Base-by-base conservation (phyloP, 92 coral and sea anemone genomes). In the Actinernus sp. region DNA sequence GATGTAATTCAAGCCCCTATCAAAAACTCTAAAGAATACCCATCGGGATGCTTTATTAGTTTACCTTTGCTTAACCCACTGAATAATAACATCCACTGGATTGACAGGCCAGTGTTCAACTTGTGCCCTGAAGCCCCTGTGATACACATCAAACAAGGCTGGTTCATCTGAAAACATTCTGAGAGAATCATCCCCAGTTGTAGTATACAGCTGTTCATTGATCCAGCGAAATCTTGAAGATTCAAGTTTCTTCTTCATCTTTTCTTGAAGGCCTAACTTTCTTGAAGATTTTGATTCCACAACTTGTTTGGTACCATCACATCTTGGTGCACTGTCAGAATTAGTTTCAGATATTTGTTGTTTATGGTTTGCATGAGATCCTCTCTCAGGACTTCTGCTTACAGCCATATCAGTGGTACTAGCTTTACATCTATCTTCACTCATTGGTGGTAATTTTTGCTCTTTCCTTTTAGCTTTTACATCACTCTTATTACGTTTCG, bases 221-320 rank as follows among this genome's bases (percentile, higher is more conserved):
- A 95, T 95, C 97, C 97, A 91, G 14, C 99, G 73, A 46, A 95
- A 95, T 26, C 96, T 82, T 26, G 97, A 92, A 38, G 97, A 85
- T 47, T 95, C 99, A 51, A 95, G 67, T 78, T 81, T 92, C 41
- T 74, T 73, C 20, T 75, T 74, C 79, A 95, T 76, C 48, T 86
- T 92, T 48, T 95, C 97, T 41, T 84, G 74, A 24, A 95, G 63
- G 34, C 43, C 68, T 22, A 67, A 49, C 55, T 73, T 81, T 28
- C 44, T 76, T 18, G 1, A 25, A 16, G 34, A 39, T 19, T 24
- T 32, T 21, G 24, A n/a, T 46, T 22, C 46, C 30, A 41, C 36
- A n/a, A n/a, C n/a, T n/a, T n/a, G n/a, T n/a, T n/a, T n/a, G n/a
- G n/a, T n/a, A n/a, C n/a, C n/a, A n/a, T n/a, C n/a, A n/a, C 7